Base-by-base conservation (phyloP, 2,797 vertebrate species). In the Potorous gilbertii region DNA sequence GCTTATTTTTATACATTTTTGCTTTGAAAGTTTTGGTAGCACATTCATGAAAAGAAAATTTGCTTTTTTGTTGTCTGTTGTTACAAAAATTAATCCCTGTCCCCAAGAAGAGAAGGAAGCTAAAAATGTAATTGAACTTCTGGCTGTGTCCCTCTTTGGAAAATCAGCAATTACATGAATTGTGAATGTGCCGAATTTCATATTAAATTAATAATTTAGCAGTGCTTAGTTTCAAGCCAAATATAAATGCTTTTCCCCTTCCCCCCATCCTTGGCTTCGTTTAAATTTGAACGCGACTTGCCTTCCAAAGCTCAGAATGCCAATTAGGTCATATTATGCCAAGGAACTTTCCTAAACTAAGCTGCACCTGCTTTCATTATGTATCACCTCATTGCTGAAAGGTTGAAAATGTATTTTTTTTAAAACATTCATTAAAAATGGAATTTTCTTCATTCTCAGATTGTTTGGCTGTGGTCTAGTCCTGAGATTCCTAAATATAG, bases 381-480 rank as follows among this genome's bases (percentile, higher is more conserved):
- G n/a, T 92, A 95, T 96, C 97, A 97, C 98, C 97, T 97, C 94
- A 97, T 95, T 96, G 96, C 96, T 95, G 94, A 98, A 95, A 92
- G 95, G 97, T 97, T 97, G 96, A 95, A 95, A 98, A 98, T 94
- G 96, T 95, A 94, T 97, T 98, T 90, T 94, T 29, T 27, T 18
- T 18, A 87, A 96, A 97, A 95, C 59, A 55, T 96, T 95, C 97
- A 94, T 95, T 97, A 96, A 96, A 29, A 97, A 91, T 91, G 94
- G 95, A 21, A 52, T 56, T 74, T 56, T 50, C 74, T 62, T 10
- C 6, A 28, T n/a, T 8, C 13, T 40, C n/a, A 16, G 34, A 40
- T 57, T 28, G 3, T 40, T 40, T 62, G 28, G 54, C 87, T n/a
- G 1, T 40, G 28, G 29, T n/a, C 34, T 31, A 29, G 31, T 57